Conservation (phyloP, 2,888 invertebrate genomes). For the Drosophila meridiana region DNA sequence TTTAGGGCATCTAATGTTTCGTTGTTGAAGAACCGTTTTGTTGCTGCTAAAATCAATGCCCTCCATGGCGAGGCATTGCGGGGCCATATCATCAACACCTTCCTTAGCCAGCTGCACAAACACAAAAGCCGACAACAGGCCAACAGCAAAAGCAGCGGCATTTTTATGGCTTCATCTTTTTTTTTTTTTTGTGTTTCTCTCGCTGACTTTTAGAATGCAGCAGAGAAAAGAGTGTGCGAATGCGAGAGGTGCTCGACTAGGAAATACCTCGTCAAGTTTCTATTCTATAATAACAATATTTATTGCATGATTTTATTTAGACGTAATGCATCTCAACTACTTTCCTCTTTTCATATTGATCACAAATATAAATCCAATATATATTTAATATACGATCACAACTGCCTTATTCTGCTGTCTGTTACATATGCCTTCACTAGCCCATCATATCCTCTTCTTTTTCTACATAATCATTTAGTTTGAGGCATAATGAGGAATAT, state of each 20-base stretch:
- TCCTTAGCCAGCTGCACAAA: constrained; percentile 66
- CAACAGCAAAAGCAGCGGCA: constrained; percentile 64
- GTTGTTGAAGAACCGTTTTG: constrained; percentile 19
- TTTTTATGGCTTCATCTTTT: constrained; percentile 74
- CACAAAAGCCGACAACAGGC: constrained; percentile 53
- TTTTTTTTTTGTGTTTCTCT: constrained; percentile 6
- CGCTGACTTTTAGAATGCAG: constrained; percentile 35
- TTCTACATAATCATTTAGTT: background rate
- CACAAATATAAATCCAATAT: background rate
- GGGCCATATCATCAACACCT: constrained; percentile 73
- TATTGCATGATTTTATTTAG: too few relatives aligned
- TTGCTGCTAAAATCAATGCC: constrained; percentile 69
- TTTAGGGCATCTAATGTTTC: constrained; percentile 29
- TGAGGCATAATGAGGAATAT: constrained; percentile 37
- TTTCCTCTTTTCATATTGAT: too few relatives aligned
- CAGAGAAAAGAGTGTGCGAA: constrained; percentile 8
- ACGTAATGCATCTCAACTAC: too few relatives aligned
- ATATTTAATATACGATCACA: background rate
- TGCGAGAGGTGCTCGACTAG: background rate
- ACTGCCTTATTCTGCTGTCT: background rate
- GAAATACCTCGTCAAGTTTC: too few relatives aligned
- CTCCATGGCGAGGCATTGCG: constrained; percentile 41
- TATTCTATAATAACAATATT: too few relatives aligned
- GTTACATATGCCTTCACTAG: background rate
- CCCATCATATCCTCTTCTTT: background rate